Base-by-base conservation (phyloP, 1,140 invertebrate genomes). In the Campoletis sonorensis region DNA sequence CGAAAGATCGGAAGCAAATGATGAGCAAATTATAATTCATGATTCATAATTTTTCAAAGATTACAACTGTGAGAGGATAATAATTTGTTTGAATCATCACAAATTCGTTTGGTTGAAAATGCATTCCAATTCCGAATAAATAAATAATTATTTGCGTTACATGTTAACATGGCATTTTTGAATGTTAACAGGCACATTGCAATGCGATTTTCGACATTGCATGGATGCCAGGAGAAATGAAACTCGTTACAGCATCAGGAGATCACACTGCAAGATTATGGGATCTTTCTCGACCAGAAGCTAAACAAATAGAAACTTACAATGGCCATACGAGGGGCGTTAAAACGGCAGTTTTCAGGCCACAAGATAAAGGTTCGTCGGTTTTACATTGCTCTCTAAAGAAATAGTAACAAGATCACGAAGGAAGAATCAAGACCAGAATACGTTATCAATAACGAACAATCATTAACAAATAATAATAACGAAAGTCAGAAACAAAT, bases 191-290 rank as follows among this genome's bases (percentile, higher is more conserved):
- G 87, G 96, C 96, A 64, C 97, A 98, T 89, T 93, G 93, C 83
- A 98, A 98, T 94, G 97, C 97, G 18, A 95, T 98, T 21, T 98
- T 98, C 91, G 97, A 98, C 90, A 85, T 98, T 64, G 95, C 95
- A 10, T 98, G 97, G 97, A 94, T 96, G 90, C 95, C 95, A 7
- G 92, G 93, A 0, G 93, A 96, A 82, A 93, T 95, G 89, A 95
- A 95, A 84, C 93, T 98, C 49, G 94, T 98, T 5, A 97, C 96
- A 67, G 97, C 95, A 1, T 97, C 97, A 75, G 97, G 96, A 7
- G 97, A 98, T 90, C 96, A 97, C 85, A 95, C 95, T 0, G 95
- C 95, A 0, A 92, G 93, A 67, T 89, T 98, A 0, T 97, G 96
- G 95, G 95, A 97, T 89, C 88, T 95, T 4, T 86, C 90, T 18